These are phyloP conservation scores for Drosophila arizonae DNA, from an alignment of 1,140 invertebrate species.

Conservation along the genomic window DNA sequence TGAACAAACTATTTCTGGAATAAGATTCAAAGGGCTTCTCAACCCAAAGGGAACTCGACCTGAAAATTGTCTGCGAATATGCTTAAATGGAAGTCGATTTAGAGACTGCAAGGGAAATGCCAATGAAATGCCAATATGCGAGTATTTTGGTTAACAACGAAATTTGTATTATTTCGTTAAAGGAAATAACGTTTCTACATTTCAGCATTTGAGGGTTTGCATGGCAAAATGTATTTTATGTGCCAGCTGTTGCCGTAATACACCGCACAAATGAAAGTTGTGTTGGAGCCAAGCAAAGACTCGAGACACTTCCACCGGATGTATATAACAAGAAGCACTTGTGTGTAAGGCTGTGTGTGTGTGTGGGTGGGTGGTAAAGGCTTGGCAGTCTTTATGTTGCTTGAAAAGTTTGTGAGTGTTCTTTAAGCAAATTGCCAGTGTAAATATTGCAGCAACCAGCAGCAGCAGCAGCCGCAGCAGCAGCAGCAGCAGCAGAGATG, in stretches of 20 bases:
- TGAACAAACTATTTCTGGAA: too few species aligned
- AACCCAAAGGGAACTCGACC: too few species aligned
- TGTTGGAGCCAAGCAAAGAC: conserved; percentile 38
- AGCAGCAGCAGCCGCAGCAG: conserved; percentile 43
- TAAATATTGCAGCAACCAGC: conserved; percentile 71
- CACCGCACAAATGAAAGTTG: conserved; percentile 47
- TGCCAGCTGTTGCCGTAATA: conserved; percentile 5
- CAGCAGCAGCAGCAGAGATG: conserved; percentile 36
- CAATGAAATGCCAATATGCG: too few species aligned
- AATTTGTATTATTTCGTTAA: too few species aligned
- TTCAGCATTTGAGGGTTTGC: not conserved
- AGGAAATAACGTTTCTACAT: too few species aligned
- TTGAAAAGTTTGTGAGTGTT: conserved; percentile 51
- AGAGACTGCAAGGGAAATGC: too few species aligned
- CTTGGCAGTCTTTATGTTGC: conserved; percentile 25
- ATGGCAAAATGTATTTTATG: conserved; percentile 6
- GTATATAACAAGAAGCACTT: conserved; percentile 39
- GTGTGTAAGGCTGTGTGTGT: not conserved
- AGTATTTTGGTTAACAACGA: too few species aligned
- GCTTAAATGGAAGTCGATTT: too few species aligned
- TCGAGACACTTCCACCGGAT: conserved; percentile 61
- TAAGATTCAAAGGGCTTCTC: too few species aligned
- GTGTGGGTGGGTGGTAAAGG: conserved; percentile 1
- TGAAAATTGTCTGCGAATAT: too few species aligned
- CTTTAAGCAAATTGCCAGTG: conserved; percentile 75